A percentile compares a stretch with the other conserved stretches of the same genome.
Evolutionary conservation across 2,888 invertebrate genomes (phyloP).

Genomic region (Caenorhabditis angaria): DNA sequence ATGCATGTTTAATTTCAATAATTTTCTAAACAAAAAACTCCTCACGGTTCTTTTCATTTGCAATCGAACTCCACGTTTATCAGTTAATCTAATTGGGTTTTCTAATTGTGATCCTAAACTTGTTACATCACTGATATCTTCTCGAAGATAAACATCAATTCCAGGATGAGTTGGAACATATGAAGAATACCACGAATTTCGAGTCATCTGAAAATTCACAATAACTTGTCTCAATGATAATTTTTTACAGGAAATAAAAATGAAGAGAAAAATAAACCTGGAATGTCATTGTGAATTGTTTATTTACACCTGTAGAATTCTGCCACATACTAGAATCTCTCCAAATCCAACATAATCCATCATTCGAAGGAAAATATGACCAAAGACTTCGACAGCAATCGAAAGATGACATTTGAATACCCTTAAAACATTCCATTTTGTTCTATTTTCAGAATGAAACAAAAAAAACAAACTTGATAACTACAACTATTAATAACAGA

Average conservation of each 20-base stretch:
- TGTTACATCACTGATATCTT: slow-evolving; percentile 31
- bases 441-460: neutral
- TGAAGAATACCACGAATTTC: slow-evolving; percentile 57
- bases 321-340: slow-evolving; percentile 47
- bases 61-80: slow-evolving; percentile 55
- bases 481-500: slow-evolving; percentile 52
- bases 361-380: slow-evolving; percentile 29
- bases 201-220: slow-evolving; percentile 46
- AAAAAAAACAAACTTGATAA: slow-evolving; percentile 23
- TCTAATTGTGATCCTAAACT: slow-evolving; percentile 48
- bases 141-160: slow-evolving; percentile 49
- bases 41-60: slow-evolving; percentile 51
- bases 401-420: slow-evolving; percentile 44
- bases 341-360: slow-evolving; percentile 49
- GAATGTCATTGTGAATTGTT: slow-evolving; percentile 50
- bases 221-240: too few relatives aligned
- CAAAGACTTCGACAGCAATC: slow-evolving; percentile 49
- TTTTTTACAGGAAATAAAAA: too few relatives aligned
- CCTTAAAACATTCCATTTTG: slow-evolving; percentile 10
- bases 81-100: slow-evolving; percentile 49
- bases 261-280: slow-evolving; percentile 36
- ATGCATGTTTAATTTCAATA: neutral
- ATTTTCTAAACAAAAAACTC: neutral
- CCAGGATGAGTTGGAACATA: slow-evolving; percentile 52
- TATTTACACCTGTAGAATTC: slow-evolving; percentile 41